Conservation (phyloP, 37 sponge, comb jelly and placozoan species). For the Tethya wilhelma region DNA sequence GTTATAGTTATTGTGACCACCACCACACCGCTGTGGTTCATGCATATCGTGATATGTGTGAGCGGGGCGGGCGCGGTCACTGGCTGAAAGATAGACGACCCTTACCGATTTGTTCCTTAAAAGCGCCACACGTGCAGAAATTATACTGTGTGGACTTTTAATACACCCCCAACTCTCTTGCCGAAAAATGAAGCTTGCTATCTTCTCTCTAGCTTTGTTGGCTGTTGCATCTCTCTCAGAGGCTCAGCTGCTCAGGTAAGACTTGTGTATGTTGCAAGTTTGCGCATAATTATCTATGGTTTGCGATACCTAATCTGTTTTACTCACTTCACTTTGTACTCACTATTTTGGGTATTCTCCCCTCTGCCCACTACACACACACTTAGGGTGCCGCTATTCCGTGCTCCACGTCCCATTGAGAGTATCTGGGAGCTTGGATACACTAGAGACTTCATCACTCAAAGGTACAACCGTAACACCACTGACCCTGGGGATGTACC, state of each 20-base stretch:
- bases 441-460: neutral
- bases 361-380: too few species aligned
- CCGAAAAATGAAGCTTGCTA: neutral
- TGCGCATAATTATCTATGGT: too few species aligned
- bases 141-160: neutral
- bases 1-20: too few species aligned
- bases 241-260: conserved; percentile 12
- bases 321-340: too few species aligned
- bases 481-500: conserved; percentile 41
- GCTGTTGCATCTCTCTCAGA: neutral
- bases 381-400: conserved; percentile 7
- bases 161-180: neutral
- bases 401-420: neutral
- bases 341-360: too few species aligned
- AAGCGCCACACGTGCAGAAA: neutral
- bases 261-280: too few species aligned
- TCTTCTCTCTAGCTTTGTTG: neutral
- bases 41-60: too few species aligned
- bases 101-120: too few species aligned
- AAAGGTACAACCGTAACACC: conserved; percentile 3
- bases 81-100: too few species aligned
- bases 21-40: too few species aligned
- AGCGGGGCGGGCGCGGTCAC: too few species aligned
- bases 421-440: neutral
- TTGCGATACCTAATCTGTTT: too few species aligned